Evolutionary conservation across 2,113 vertebrate species (phyloP).

Genomic region (Channa maculata): DNA sequence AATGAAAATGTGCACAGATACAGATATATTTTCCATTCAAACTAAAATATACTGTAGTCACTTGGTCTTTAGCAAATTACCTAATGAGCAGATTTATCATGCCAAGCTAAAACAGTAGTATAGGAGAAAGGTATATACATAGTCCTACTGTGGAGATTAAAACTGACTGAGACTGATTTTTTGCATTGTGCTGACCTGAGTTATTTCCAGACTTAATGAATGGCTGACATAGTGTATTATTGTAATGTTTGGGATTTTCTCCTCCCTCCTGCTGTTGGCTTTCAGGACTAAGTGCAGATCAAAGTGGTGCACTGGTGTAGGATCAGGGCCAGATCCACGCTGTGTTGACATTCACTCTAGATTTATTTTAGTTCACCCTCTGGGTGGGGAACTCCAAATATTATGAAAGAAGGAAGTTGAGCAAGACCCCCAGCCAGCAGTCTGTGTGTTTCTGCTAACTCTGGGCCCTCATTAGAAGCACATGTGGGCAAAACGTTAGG

Average conservation of each 20-base stretch:
- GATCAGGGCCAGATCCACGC: slow-evolving; percentile 52
- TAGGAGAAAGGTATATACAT: background rate
- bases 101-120: too few species aligned
- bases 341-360: slow-evolving; percentile 68
- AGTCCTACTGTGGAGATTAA: too few species aligned
- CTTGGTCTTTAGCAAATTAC: too few species aligned
- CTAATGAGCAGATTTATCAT: too few species aligned
- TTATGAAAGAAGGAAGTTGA: slow-evolving; percentile 81
- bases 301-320: slow-evolving; percentile 65
- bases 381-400: slow-evolving; percentile 82
- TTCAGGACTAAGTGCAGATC: slow-evolving; percentile 72
- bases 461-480: slow-evolving; percentile 76
- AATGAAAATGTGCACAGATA: too few species aligned
- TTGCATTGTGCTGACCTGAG: slow-evolving; percentile 33
- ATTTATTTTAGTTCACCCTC: slow-evolving; percentile 80
- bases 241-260: slow-evolving; percentile 56
- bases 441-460: slow-evolving; percentile 58
- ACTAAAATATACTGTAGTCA: too few species aligned
- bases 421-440: slow-evolving; percentile 65
- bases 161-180: background rate
- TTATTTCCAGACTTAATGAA: slow-evolving; percentile 43
- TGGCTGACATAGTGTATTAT: slow-evolving; percentile 53
- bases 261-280: slow-evolving; percentile 67
- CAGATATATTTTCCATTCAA: too few species aligned
- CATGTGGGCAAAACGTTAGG: slow-evolving; percentile 66